These are phyloP conservation scores for Phthorimaea operculella DNA, from an alignment of 1,140 invertebrate species.

Conservation along the genomic window DNA sequence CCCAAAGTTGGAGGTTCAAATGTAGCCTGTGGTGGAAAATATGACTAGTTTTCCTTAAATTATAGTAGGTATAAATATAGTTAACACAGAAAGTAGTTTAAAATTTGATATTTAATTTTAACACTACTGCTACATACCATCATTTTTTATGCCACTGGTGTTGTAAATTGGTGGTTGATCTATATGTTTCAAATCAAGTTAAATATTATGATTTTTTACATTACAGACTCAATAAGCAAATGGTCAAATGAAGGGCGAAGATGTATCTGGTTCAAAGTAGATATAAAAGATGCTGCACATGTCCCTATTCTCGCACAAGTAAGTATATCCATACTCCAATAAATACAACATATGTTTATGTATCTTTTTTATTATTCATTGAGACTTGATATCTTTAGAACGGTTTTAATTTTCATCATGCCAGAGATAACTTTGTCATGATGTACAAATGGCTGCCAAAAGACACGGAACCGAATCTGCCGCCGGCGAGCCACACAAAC, in stretches of 20 bases:
- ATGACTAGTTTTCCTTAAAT: too few relatives aligned
- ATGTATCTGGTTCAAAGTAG: constrained; percentile 86
- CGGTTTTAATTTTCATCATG: constrained; percentile 91
- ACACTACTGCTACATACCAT: too few relatives aligned
- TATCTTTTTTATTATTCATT: neutral
- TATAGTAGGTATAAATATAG: too few relatives aligned
- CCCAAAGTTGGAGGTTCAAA: too few relatives aligned
- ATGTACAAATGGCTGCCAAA: constrained; percentile 85
- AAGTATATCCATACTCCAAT: constrained; percentile 24
- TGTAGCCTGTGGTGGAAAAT: too few relatives aligned
- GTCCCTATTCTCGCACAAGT: constrained; percentile 81
- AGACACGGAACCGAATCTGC: constrained; percentile 71
- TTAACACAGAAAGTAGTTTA: too few relatives aligned
- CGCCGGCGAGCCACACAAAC: constrained; percentile 86
- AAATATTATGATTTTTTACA: neutral
- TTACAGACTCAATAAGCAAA: constrained; percentile 76
- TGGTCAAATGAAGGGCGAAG: constrained; percentile 77
- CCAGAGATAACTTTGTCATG: constrained; percentile 80
- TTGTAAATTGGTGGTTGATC: too few relatives aligned
- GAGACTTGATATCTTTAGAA: constrained; percentile 65
- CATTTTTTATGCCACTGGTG: too few relatives aligned
- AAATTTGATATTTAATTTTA: too few relatives aligned
- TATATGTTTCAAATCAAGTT: too few relatives aligned
- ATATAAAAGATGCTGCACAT: constrained; percentile 74
- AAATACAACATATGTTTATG: neutral